phyloP scores from a whole-genome alignment of 2,888 invertebrate genomes.

The Masnerella sp. region DNA sequence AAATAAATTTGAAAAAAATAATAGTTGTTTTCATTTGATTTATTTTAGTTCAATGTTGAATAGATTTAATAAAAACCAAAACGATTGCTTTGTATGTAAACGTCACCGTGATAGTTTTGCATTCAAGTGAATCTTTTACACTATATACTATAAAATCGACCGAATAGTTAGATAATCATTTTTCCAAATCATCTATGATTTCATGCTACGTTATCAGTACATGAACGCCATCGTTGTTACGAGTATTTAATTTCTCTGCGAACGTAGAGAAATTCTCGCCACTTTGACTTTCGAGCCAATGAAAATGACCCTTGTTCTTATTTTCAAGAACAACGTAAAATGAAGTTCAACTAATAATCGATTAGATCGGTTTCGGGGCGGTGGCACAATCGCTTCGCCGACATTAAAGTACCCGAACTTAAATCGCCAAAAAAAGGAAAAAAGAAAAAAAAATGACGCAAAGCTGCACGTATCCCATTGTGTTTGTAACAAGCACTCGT shows the following conservation, averaged over 20 bases:
- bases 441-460: constrained; percentile 16
- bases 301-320: constrained; percentile 14
- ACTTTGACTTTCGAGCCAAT: constrained; percentile 14
- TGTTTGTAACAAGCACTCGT: constrained; percentile 41
- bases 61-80: no score
- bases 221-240: constrained; percentile 13
- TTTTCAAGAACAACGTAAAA: constrained; percentile 19
- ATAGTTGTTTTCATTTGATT: no score
- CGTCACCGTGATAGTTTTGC: no score
- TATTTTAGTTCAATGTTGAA: no score
- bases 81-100: no score
- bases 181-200: no score
- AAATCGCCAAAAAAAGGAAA: constrained; percentile 22
- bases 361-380: constrained; percentile 42
- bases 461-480: constrained; percentile 32
- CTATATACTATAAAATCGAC: no score
- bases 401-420: constrained; percentile 14
- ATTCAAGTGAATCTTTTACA: no score
- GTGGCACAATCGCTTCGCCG: constrained; percentile 28
- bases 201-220: not conserved
- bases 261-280: not conserved
- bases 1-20: no score
- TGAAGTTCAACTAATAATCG: not conserved
- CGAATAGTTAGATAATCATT: no score
- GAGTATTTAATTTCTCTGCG: not conserved